Evolutionary conservation across 2,113 vertebrate genomes (phyloP).

Genomic region (Phoxinus phoxinus): DNA sequence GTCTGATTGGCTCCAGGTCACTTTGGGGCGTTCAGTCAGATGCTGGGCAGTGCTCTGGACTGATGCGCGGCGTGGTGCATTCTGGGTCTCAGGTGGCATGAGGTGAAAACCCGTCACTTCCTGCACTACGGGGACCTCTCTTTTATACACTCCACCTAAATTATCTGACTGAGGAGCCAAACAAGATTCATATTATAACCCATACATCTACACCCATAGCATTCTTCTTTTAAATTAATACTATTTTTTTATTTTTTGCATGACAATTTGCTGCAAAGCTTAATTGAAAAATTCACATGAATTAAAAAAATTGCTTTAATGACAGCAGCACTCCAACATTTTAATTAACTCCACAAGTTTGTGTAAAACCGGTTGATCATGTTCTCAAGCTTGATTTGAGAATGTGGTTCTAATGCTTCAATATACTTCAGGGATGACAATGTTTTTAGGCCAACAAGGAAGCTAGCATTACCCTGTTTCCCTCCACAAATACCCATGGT

Average conservation of each 20-base stretch:
- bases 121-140: constrained; percentile 37
- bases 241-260: not conserved
- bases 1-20: constrained; percentile 59
- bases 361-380: not conserved
- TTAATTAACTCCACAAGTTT: not conserved
- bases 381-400: not conserved
- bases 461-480: not conserved
- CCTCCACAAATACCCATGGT: not conserved
- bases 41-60: constrained; percentile 43
- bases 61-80: constrained; percentile 35
- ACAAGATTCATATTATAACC: not conserved
- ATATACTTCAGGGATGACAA: not conserved
- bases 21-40: constrained; percentile 30
- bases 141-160: constrained; percentile 27
- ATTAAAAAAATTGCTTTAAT: not conserved
- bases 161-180: constrained; percentile 25
- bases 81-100: constrained; percentile 40
- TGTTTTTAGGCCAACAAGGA: not conserved
- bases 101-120: constrained; percentile 48
- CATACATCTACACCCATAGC: not conserved
- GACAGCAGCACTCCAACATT: not conserved
- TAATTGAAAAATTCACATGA: not conserved
- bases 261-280: not conserved
- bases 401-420: not conserved
- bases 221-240: not conserved